Evolutionary conservation across 2,113 vertebrate genomes (phyloP), one percentile per base, ranked within the genome.

Genomic region (Macrotus californicus): DNA sequence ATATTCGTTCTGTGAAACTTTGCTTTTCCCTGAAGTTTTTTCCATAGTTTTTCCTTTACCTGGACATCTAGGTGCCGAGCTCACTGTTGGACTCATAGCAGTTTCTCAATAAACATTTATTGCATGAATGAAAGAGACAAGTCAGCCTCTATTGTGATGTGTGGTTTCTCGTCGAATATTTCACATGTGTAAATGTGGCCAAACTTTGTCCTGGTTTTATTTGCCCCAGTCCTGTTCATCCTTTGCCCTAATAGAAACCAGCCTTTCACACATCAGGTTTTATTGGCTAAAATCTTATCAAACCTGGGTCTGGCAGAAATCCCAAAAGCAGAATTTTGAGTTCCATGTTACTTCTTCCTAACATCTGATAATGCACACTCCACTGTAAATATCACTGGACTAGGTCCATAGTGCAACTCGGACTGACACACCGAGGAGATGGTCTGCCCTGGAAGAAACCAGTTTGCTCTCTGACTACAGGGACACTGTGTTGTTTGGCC

Each of bases 221-320:
- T 89, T 92, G 36, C 21, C n/a, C 6, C 16, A 16, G 29, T 64
- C 34, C 39, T 92, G 10, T 67, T 93, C 19, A 80, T 85, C 19
- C 5, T 89, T 26, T 79, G 1, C 11, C 16, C 56, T 82, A 95
- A 91, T 90, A 92, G 24, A 95, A 96, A 80, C 21, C 19, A 95
- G 61, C 4, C 26, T 87, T 89, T 72, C 26, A 84, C 72, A 64
- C 26, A 75, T 94, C 43, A 93, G 48, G 67, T 69, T 85, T 61
- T 81, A 93, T 69, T 85, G n/a, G 3, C 82, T 94, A 94, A 93
- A 79, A 69, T 82, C 43, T 81, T 92, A 91, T 69, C 84, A 88
- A 92, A 85, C n/a, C 13, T 85, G 19, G 7, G 41, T 56, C 48
- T 84, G 84, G 36, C 73, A 41, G 52, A 54, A 64, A 26, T 82